Evolutionary conservation across 1,140 invertebrate species (phyloP), one percentile per base, ranked within the genome.

Genomic region (Frieseomelitta varia): DNA sequence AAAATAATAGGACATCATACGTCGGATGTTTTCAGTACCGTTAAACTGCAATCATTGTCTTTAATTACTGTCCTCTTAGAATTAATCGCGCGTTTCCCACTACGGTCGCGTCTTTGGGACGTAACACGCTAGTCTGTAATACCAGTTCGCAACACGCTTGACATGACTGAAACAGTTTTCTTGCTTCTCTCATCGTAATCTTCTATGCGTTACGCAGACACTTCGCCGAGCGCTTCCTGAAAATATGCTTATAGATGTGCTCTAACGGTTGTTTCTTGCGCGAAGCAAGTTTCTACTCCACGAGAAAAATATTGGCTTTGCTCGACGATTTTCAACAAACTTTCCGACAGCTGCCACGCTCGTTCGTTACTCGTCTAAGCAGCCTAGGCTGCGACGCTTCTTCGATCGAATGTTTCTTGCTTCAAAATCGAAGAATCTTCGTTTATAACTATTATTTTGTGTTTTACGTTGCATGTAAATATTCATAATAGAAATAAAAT

Each of bases 121-220:
- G 10, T 8, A n/a, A 27, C 24, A 47, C 39, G 39, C 39, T 47
- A 56, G 30, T 21, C 2, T n/a, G n/a, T n/a, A 24, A 65, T n/a
- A 17, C n/a, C 24, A 2, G 75, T 55, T 17, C 27, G 21, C 11
- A 56, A 55, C 21, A 21, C n/a, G 55, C 8, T 47, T n/a, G 53
- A 53, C 63, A 47, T 11, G 53, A n/a, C 51, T 2, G 68, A 12
- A n/a, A 51, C 47, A 11, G 53, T 73, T 53, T 73, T 63, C 69
- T 85, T 65, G 69, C 79, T 75, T 72, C 63, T 56, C 75, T 73
- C 21, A 69, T 8, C 65, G 47, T 69, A 72, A 81, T 79, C 72
- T 65, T 76, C 72, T 63, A 72, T 71, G 65, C 39, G 34, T 75
- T 77, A 53, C 63, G 51, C 39, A 65, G 58, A 30, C 76, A 80